Base-by-base conservation (phyloP, 2,113 vertebrate genomes). In the Heloderma charlesbogerti region DNA sequence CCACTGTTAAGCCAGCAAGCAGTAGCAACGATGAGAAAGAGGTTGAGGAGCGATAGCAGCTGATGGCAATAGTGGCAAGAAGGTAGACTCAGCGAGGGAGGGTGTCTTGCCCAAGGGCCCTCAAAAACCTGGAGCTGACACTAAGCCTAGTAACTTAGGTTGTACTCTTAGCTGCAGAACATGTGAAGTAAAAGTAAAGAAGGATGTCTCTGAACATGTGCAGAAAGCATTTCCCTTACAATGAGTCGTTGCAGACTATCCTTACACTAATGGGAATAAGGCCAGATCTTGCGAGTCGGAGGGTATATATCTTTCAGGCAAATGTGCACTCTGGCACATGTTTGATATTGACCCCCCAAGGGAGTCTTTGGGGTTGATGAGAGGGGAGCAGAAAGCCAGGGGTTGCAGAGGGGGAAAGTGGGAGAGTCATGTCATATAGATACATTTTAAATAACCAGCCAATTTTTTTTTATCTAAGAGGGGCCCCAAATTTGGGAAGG, bases 381-480 rank as follows among this genome's bases (percentile, higher is more conserved):
- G 66, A 89, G 22, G 69, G 45, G 40, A 69, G 18, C 37, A 63
- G n/a, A 31, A 29, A 77, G 71, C 31, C 6, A 80, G 66, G 54
- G 3, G 10, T 15, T 20, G 3, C 15, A 25, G 57, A 74, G 37
- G 7, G 3, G 57, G 16, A 22, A 34, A 31, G 12, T 5, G 79
- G 13, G 15, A 7, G 10, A n/a, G 77, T 74, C 40, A 10, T 37
- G 16, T 66, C 60, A 29, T 51, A n/a, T 51, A n/a, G 5, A 51
- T 6, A 60, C 51, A 63, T 60, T 43, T 51, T 15, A 71, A 37
- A 40, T 25, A 63, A 29, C 34, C 15, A 90, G 22, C 31, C 29
- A 85, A 66, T 29, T 48, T 57, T 29, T 48, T 57, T 90, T 90
- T n/a, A 85, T 60, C 72, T 48, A 67, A 31, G 77, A 91, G 84